These are phyloP conservation scores for Argya squamiceps DNA, from an alignment of 2,797 vertebrate genomes.

Conservation along the genomic window DNA sequence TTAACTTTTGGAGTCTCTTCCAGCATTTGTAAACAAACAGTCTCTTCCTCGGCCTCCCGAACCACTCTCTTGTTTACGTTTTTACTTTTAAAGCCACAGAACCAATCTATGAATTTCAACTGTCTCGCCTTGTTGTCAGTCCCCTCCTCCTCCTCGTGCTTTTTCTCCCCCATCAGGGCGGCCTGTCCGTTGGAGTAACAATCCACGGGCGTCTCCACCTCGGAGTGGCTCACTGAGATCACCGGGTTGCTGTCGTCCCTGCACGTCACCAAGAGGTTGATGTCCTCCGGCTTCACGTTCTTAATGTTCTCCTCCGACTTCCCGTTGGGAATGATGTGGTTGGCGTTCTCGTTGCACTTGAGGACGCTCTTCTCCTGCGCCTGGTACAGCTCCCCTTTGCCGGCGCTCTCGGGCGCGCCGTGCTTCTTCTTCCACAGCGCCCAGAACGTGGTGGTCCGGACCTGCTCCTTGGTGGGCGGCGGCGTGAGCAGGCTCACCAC, in stretches of 20 bases:
- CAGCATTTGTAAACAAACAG: conserved; percentile 85
- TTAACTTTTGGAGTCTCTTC: conserved; percentile 89
- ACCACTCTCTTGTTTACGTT: conserved; percentile 72
- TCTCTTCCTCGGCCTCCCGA: conserved; percentile 81
- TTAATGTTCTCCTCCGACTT: conserved; percentile 83
- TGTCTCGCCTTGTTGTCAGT: conserved; percentile 60
- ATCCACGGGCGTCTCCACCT: conserved; percentile 86
- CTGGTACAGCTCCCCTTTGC: conserved; percentile 75
- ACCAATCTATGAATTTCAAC: conserved; percentile 83
- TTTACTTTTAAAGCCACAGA: conserved; percentile 87
- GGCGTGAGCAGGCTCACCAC: conserved; percentile 90
- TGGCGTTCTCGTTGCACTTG: conserved; percentile 65
- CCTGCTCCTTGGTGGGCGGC: conserved; percentile 86
- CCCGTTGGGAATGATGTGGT: conserved; percentile 76
- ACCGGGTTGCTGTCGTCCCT: conserved; percentile 81
- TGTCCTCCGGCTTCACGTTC: conserved; percentile 79
- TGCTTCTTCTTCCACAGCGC: conserved; percentile 76
- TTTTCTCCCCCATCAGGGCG: conserved; percentile 78
- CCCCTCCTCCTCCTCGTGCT: conserved; percentile 70
- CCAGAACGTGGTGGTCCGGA: conserved; percentile 91
- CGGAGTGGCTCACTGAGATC: conserved; percentile 82
- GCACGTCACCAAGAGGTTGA: conserved; percentile 86
- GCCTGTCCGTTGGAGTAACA: conserved; percentile 81
- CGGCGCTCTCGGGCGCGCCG: conserved; percentile 51
- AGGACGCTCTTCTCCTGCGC: conserved; percentile 77